These are phyloP conservation scores for Podocnemis expansa DNA, from an alignment of 2,113 vertebrate genomes.

Conservation along the genomic window DNA sequence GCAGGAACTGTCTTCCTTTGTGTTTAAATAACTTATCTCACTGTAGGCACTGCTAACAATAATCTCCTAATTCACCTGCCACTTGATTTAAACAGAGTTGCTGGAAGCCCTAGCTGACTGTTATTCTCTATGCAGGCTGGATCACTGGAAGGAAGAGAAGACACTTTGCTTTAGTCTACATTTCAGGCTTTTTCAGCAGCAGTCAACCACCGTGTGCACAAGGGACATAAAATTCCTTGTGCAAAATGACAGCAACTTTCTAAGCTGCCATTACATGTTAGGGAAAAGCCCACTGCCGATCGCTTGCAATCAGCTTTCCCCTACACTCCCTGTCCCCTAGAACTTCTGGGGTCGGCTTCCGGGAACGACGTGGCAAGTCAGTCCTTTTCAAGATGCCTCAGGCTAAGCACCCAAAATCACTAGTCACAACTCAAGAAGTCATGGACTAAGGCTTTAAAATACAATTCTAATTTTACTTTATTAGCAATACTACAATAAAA, in stretches of 20 bases:
- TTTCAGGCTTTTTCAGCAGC: no score
- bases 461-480: not conserved
- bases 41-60: not conserved
- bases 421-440: not conserved
- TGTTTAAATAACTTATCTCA: not conserved
- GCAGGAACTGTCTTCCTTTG: not conserved
- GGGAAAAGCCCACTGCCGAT: no score
- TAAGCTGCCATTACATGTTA: no score
- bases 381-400: not conserved
- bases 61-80: not conserved
- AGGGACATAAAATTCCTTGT: no score
- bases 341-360: no score
- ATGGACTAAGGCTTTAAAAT: not conserved
- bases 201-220: no score
- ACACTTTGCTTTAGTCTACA: no score
- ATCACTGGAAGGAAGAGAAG: not conserved
- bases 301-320: no score
- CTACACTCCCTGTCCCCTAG: no score
- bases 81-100: not conserved
- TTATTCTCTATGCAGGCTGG: not conserved
- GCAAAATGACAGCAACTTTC: no score
- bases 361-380: no score
- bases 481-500: not conserved
- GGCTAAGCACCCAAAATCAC: not conserved
- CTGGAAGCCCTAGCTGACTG: not conserved